Conservation (phyloP, 2,888 invertebrate species). For the Anagyrus pseudococci region DNA sequence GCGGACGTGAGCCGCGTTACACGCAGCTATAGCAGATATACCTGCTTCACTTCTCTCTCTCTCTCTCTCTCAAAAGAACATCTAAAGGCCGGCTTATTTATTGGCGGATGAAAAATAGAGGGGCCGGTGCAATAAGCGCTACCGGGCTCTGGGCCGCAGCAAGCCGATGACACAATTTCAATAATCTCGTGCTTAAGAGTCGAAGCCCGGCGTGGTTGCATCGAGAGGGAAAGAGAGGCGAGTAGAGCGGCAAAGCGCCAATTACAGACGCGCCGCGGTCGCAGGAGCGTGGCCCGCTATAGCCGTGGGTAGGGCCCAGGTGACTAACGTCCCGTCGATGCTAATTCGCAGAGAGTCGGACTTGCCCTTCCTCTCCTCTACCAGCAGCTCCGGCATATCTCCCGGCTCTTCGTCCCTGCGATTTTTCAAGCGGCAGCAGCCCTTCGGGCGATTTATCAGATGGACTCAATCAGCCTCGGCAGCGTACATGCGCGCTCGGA, state of each 20-base stretch:
- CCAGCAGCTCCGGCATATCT: background rate
- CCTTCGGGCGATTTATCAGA: conserved; percentile 20
- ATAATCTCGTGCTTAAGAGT: conserved; percentile 5
- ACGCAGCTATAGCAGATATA: no score
- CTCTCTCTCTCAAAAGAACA: no score
- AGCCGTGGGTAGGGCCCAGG: no score
- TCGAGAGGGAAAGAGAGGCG: background rate
- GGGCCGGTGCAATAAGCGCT: background rate
- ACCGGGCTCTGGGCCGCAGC: background rate
- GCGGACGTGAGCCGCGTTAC: no score
- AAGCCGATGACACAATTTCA: conserved; percentile 14
- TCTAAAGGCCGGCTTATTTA: no score
- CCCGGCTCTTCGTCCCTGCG: background rate
- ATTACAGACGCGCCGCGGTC: conserved; percentile 13
- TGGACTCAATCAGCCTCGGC: conserved; percentile 16
- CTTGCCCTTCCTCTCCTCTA: no score
- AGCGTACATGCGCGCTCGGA: background rate
- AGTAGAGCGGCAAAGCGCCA: conserved; percentile 9
- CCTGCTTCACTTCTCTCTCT: no score
- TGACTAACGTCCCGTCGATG: conserved; percentile 13
- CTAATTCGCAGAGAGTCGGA: conserved; percentile 5
- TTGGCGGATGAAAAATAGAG: no score
- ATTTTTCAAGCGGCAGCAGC: no score
- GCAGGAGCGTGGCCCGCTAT: no score
- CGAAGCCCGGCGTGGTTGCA: background rate